These are phyloP conservation scores for Oryzias melastigma DNA, from an alignment of 2,113 vertebrate species.

Conservation along the genomic window DNA sequence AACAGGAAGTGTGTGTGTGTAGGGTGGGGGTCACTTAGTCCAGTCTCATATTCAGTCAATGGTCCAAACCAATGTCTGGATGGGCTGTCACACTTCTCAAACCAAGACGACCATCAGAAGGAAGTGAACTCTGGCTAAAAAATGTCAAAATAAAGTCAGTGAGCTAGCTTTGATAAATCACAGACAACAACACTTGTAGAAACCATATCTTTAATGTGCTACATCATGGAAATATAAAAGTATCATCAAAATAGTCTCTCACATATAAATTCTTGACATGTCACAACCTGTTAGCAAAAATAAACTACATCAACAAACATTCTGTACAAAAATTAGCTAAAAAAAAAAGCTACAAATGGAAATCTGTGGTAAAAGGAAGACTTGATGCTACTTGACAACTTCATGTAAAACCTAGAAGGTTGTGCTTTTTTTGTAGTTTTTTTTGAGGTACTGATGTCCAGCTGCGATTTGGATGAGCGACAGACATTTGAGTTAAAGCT, in stretches of 20 bases:
- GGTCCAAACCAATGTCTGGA: no score
- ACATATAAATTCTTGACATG: slow-evolving; percentile 76
- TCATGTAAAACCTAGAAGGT: slow-evolving; percentile 24
- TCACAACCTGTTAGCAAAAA: slow-evolving; percentile 57
- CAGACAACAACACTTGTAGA: slow-evolving; percentile 29
- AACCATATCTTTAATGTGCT: slow-evolving; percentile 78
- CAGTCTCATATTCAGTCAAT: no score
- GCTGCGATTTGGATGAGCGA: slow-evolving; percentile 40
- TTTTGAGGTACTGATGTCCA: slow-evolving; percentile 45
- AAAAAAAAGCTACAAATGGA: slow-evolving; percentile 34
- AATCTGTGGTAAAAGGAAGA: no score
- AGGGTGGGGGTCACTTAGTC: no score
- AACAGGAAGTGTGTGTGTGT: no score
- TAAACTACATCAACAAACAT: slow-evolving; percentile 65
- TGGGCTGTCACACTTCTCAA: no score
- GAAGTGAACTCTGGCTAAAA: no score
- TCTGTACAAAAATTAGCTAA: slow-evolving; percentile 44
- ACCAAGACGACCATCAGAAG: no score
- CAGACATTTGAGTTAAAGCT: slow-evolving; percentile 34
- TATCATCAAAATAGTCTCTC: slow-evolving; percentile 79
- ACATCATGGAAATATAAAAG: slow-evolving; percentile 74
- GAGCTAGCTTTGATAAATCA: neutral
- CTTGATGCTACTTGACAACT: slow-evolving; percentile 12
- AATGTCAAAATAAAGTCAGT: no score
- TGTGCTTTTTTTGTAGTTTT: slow-evolving; percentile 1